Evolutionary conservation across 1,140 invertebrate genomes (phyloP).

Genomic region (Melitaea cinxia): DNA sequence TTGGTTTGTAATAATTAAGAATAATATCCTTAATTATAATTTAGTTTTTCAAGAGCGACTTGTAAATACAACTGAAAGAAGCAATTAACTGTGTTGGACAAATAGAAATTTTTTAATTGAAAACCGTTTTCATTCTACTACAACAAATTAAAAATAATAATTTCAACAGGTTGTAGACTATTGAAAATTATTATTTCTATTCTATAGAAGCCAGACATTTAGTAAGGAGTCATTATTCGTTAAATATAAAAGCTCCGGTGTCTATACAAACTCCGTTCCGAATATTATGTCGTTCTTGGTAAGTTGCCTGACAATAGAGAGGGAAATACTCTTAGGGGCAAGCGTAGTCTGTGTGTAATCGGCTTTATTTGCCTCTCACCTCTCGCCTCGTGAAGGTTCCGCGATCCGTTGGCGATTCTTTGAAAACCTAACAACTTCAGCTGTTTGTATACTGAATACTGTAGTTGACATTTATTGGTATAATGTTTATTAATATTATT

Average conservation of each 20-base stretch:
- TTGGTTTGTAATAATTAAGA: background rate
- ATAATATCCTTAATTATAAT: background rate
- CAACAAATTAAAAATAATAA: conserved; percentile 33
- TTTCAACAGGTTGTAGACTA: conserved; percentile 24
- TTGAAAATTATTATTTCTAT: conserved; percentile 31
- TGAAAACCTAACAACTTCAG: conserved; percentile 41
- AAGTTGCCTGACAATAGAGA: conserved; percentile 53
- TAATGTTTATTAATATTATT: background rate
- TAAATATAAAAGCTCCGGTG: conserved; percentile 44
- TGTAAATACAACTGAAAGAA: conserved; percentile 15
- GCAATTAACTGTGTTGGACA: conserved; percentile 20
- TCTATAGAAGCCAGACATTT: conserved; percentile 32
- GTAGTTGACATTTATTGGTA: conserved; percentile 6
- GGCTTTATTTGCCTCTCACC: conserved; percentile 63
- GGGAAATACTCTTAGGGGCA: conserved; percentile 55
- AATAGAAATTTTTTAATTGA: conserved; percentile 30
- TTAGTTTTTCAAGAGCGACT: conserved; percentile 4
- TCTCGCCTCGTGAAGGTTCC: conserved; percentile 39
- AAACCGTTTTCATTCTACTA: conserved; percentile 23
- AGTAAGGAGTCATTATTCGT: conserved; percentile 36
- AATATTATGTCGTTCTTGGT: conserved; percentile 51
- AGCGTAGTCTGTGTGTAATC: conserved; percentile 69
- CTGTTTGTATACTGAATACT: conserved; percentile 14
- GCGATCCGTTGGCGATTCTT: conserved; percentile 42
- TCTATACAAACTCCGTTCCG: conserved; percentile 38